Evolutionary conservation across 2,888 invertebrate genomes (phyloP), one percentile per base, ranked within the genome.

Genomic region (Eupithecia insigniata): DNA sequence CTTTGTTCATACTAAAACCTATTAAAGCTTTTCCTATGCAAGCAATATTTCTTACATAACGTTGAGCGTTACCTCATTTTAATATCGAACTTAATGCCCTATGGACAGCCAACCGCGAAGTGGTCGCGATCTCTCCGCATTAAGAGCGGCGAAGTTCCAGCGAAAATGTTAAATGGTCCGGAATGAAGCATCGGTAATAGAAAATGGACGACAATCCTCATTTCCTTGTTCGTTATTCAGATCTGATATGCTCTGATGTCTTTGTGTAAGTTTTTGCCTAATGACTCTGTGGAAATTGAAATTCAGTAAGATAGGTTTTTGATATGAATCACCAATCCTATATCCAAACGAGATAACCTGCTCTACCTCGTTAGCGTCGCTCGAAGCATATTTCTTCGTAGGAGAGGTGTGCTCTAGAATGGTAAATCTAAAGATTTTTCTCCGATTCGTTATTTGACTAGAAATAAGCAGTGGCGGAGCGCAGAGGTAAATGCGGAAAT

Each of bases 111-210:
- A 81, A 83, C 85, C 85, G 82, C 85, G 81, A 83, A 86, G 84
- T 83, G 83, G 80, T 78, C 78, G 75, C 80, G 82, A 83, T 78
- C 80, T 70, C 80, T 78, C 79, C 82, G 82, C 82, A 85, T 86
- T 86, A 86, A 84, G 84, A 88, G 87, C 84, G 87, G 85, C 84
- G 85, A 86, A 89, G 85, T 88, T 88, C 83, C 82, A 86, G 83
- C 86, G 87, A 88, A 89, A 90, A 90, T 89, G 90, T 90, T 90
- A 88, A 91, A 91, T 91, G 90, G 90, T 80, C 83, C 79, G 90
- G 90, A 90, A 91, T 86, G 86, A 89, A 89, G 85, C 87, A 86
- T 85, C 84, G 86, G 87, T 89, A 89, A 90, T 90, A 89, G 89
- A 90, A 89, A 90, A 90, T 89, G 89, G 88, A 88, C 85, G 90